These are phyloP conservation scores for Eremophila alpestris DNA, from an alignment of 2,797 vertebrate species.

Conservation along the genomic window DNA sequence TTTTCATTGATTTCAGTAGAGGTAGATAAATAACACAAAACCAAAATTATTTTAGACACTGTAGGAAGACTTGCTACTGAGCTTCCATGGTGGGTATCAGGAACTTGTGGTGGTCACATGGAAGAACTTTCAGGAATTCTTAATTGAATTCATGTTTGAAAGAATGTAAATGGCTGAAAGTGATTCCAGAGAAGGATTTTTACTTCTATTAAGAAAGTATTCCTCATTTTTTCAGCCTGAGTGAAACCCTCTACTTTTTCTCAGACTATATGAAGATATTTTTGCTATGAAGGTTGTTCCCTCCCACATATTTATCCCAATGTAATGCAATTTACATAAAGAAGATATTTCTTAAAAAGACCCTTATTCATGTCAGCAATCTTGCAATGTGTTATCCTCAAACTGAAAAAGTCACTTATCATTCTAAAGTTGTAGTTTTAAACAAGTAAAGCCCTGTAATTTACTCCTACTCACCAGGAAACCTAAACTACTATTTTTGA, in stretches of 20 bases:
- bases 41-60: not conserved
- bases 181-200: not conserved
- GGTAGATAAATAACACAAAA: slow-evolving; percentile 53
- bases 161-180: not conserved
- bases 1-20: slow-evolving; percentile 65
- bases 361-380: not conserved
- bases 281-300: not conserved
- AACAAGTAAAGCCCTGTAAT: not conserved
- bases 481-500: not conserved
- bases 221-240: not conserved
- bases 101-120: not conserved
- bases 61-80: not conserved
- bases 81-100: not conserved
- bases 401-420: not conserved
- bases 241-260: not conserved
- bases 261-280: not conserved
- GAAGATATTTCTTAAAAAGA: fast-evolving
- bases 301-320: not conserved
- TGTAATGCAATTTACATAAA: not conserved
- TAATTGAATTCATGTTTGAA: not conserved
- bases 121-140: not conserved
- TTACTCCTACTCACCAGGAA: not conserved
- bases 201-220: not conserved
- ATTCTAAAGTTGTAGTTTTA: not conserved
- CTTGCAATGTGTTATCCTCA: not conserved